Evolutionary conservation across 2,888 invertebrate species (phyloP).

Genomic region (Gari tellinella): DNA sequence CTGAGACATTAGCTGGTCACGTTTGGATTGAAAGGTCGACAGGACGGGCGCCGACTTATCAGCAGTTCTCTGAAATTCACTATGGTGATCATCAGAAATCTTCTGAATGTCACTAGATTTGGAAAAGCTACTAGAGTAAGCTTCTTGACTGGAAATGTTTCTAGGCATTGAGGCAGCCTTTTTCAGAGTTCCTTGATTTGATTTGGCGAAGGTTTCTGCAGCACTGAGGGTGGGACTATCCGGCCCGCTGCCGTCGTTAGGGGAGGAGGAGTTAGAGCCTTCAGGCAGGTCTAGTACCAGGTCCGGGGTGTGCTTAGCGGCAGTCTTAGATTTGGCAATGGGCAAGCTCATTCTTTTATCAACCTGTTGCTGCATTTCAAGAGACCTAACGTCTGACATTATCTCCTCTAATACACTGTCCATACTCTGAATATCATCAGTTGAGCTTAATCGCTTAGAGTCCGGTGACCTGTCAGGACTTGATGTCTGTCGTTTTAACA

Average conservation of each 20-base stretch:
- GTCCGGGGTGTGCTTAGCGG: slow-evolving; percentile 82
- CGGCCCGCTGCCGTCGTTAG: slow-evolving; percentile 75
- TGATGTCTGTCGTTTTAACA: slow-evolving; percentile 50
- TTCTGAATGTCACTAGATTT: slow-evolving; percentile 12
- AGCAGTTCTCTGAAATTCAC: slow-evolving; percentile 4
- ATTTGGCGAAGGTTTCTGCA: slow-evolving; percentile 91
- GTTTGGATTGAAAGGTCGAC: slow-evolving; percentile 44
- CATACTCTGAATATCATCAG: slow-evolving; percentile 69
- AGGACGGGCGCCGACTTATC: slow-evolving; percentile 35
- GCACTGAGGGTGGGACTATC: slow-evolving; percentile 86
- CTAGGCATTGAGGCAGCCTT: slow-evolving; percentile 85
- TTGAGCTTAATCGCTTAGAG: slow-evolving; percentile 44
- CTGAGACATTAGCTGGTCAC: slow-evolving; percentile 22
- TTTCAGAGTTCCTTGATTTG: slow-evolving; percentile 91
- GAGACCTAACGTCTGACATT: slow-evolving; percentile 82
- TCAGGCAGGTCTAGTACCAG: slow-evolving; percentile 83
- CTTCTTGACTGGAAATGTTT: slow-evolving; percentile 57
- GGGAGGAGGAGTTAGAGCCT: slow-evolving; percentile 74
- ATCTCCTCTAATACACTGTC: slow-evolving; percentile 84
- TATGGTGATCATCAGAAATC: slow-evolving; percentile 7
- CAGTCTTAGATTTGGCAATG: slow-evolving; percentile 72
- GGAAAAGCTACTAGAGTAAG: slow-evolving; percentile 21
- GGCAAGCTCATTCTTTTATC: slow-evolving; percentile 80
- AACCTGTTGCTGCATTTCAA: slow-evolving; percentile 81
- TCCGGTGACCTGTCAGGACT: slow-evolving; percentile 45